Conservation (phyloP, 2,113 vertebrate genomes). For the Xiphophorus hellerii region DNA sequence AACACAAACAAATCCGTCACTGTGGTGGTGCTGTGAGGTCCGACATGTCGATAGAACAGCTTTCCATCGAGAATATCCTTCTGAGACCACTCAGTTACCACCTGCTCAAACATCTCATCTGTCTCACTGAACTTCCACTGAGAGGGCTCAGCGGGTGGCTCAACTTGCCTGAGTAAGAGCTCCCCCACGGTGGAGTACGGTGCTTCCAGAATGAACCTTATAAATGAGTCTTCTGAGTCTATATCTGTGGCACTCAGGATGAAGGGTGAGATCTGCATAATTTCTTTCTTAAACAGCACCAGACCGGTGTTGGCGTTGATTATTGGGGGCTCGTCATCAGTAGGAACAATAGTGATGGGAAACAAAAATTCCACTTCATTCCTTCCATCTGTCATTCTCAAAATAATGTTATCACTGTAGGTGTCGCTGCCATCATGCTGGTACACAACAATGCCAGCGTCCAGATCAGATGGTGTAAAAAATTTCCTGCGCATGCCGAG, state of each 20-base stretch:
- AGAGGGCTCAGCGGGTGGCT: constrained; percentile 67
- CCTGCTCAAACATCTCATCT: constrained; percentile 83
- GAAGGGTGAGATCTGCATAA: constrained; percentile 84
- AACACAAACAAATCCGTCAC: constrained; percentile 77
- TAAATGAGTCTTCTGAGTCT: constrained; percentile 84
- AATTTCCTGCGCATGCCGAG: constrained; percentile 68
- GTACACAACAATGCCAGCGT: constrained; percentile 80
- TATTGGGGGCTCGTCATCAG: constrained; percentile 82
- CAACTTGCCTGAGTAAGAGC: constrained; percentile 79
- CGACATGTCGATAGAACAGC: constrained; percentile 82
- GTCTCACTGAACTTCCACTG: constrained; percentile 78
- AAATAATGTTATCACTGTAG: constrained; percentile 85
- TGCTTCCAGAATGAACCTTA: constrained; percentile 77
- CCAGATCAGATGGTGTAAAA: constrained; percentile 80
- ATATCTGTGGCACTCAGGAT: constrained; percentile 84
- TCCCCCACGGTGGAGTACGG: constrained; percentile 72
- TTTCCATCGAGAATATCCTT: constrained; percentile 84
- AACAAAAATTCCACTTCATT: constrained; percentile 86
- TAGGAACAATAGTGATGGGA: constrained; percentile 81
- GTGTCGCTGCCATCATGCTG: constrained; percentile 85
- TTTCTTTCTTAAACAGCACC: constrained; percentile 78
- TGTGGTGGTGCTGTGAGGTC: constrained; percentile 74
- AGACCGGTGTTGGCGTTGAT: constrained; percentile 82
- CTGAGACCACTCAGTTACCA: constrained; percentile 85
- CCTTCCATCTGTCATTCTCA: constrained; percentile 81